These are phyloP conservation scores for Apistogramma diplotaenia DNA, from an alignment of 2,113 vertebrate species.

Conservation along the genomic window DNA sequence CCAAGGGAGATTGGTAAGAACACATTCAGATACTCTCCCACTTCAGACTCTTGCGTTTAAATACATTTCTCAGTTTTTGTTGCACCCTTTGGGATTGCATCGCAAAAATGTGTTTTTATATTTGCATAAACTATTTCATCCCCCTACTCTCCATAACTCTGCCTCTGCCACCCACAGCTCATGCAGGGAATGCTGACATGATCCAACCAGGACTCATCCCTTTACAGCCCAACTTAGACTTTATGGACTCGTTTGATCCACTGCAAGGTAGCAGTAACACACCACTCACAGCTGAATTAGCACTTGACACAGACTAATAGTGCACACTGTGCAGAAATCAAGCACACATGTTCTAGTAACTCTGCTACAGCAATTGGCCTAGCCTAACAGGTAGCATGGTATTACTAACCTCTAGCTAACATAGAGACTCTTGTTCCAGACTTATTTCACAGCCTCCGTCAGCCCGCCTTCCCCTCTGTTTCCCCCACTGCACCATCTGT, in stretches of 20 bases:
- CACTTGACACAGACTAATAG: conserved; percentile 37
- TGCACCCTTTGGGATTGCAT: background rate
- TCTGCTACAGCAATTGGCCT: conserved; percentile 35
- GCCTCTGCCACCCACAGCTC: conserved; percentile 74
- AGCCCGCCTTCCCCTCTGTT: conserved; percentile 73
- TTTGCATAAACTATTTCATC: background rate
- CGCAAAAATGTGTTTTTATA: background rate
- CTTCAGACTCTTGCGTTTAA: too few species aligned
- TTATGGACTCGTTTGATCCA: conserved; percentile 97
- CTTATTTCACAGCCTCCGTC: conserved; percentile 88
- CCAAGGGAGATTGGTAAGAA: conserved; percentile 91
- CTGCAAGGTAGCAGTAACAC: conserved; percentile 84
- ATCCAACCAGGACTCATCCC: conserved; percentile 97
- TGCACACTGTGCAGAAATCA: conserved; percentile 35
- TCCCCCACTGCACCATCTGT: conserved; percentile 76
- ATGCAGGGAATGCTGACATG: conserved; percentile 97
- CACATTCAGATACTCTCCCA: background rate
- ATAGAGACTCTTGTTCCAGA: conserved; percentile 83
- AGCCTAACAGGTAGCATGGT: conserved; percentile 60
- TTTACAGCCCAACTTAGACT: conserved; percentile 95
- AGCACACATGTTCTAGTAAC: conserved; percentile 49
- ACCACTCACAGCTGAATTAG: background rate
- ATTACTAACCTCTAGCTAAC: conserved; percentile 72
- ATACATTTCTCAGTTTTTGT: too few species aligned
- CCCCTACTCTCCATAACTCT: background rate